Percentiles rank a stretch among this genome's conserved stretches.
Conservation (phyloP, 2,113 vertebrate genomes). For the Brachionichthys hirsutus region DNA sequence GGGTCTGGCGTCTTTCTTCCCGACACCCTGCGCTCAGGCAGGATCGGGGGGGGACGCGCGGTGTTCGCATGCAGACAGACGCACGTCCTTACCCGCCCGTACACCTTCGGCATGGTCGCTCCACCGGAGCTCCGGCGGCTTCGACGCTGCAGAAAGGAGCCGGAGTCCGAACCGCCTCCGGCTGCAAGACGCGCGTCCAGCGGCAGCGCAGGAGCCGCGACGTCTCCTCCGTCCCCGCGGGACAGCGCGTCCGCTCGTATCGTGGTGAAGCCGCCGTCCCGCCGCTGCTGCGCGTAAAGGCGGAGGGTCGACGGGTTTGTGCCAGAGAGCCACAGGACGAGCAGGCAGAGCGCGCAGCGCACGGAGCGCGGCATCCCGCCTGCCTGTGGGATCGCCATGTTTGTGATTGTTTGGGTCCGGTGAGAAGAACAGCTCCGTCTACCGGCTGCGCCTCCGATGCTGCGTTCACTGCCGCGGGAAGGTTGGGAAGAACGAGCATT, state of each 20-base stretch:
- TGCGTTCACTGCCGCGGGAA: slow-evolving; percentile 43
- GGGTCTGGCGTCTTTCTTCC: slow-evolving; percentile 28
- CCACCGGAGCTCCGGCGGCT: slow-evolving; percentile 68
- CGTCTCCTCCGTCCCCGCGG: slow-evolving; percentile 55
- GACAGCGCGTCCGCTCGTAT: slow-evolving; percentile 46
- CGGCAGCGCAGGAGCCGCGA: slow-evolving; percentile 53
- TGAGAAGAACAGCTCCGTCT: slow-evolving; percentile 71
- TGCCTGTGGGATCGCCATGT: slow-evolving; percentile 78
- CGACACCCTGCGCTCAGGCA: slow-evolving; percentile 22
- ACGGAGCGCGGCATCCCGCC: slow-evolving; percentile 68
- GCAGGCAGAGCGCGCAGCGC: slow-evolving; percentile 50
- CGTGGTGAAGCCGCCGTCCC: slow-evolving; percentile 69
- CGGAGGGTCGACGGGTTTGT: slow-evolving; percentile 62
- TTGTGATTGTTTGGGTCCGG: slow-evolving; percentile 72
- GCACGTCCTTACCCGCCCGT: slow-evolving; percentile 74
- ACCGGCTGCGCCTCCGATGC: slow-evolving; percentile 44
- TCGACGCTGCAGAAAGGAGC: slow-evolving; percentile 52
- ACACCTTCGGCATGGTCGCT: slow-evolving; percentile 75
- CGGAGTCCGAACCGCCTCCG: slow-evolving; percentile 48
- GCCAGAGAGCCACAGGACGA: slow-evolving; percentile 48
- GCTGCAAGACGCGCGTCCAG: slow-evolving; percentile 52
- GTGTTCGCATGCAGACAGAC: neutral
- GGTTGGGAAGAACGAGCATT: neutral
- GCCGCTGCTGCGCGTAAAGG: slow-evolving; percentile 61
- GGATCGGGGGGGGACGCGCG: slow-evolving; percentile 18